Conservation (phyloP, 2,888 invertebrate species). For the Euspilapteryx auroguttella region DNA sequence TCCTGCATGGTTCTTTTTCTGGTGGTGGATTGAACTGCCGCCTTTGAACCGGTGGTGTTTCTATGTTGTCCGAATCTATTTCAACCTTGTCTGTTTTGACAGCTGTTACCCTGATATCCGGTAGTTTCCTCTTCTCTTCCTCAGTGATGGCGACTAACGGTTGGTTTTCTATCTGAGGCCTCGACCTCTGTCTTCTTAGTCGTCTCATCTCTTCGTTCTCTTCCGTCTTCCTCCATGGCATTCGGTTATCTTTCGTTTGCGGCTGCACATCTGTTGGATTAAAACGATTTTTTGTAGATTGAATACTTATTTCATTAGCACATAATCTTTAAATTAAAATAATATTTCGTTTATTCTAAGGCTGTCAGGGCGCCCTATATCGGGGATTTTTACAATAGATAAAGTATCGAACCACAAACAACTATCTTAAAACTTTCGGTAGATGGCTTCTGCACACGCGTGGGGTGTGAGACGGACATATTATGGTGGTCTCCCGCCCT, state of each 20-base stretch:
- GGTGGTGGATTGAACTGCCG: constrained; percentile 67
- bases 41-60: constrained; percentile 83
- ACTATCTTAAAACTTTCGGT: too few relatives aligned
- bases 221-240: constrained; percentile 76
- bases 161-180: constrained; percentile 40
- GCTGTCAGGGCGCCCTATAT: too few relatives aligned
- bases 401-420: too few relatives aligned
- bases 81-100: constrained; percentile 68
- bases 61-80: constrained; percentile 88
- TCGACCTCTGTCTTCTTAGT: constrained; percentile 58
- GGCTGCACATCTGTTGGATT: constrained; percentile 73
- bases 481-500: too few relatives aligned
- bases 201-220: constrained; percentile 67
- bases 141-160: constrained; percentile 63
- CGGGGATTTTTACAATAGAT: too few relatives aligned
- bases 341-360: too few relatives aligned
- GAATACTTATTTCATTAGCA: too few relatives aligned
- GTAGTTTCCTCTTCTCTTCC: constrained; percentile 62
- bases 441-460: too few relatives aligned
- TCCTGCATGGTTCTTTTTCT: constrained; percentile 62
- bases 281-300: constrained; percentile 8
- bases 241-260: constrained; percentile 73
- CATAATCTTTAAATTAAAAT: too few relatives aligned
- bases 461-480: too few relatives aligned
- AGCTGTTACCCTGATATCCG: constrained; percentile 39